Conservation (phyloP, 2,113 vertebrate genomes). For the Garra rufa region DNA sequence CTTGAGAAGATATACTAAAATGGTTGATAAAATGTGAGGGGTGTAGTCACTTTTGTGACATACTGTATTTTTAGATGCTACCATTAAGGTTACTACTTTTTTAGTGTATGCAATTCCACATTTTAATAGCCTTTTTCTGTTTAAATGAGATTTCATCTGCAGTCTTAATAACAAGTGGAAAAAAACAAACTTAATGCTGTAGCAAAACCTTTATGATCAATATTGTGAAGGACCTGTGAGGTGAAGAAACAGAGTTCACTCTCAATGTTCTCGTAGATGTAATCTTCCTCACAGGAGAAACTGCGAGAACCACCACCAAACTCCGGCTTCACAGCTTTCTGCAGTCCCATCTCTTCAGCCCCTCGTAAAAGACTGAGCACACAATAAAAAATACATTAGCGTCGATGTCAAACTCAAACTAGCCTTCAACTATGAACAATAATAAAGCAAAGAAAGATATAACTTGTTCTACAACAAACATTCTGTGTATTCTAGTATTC, state of each 20-base stretch:
- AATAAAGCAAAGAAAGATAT: background rate
- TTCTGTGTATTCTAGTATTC: background rate
- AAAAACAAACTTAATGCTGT: background rate
- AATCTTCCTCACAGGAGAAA: conserved; percentile 96
- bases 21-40: too few species aligned
- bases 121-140: background rate
- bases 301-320: conserved; percentile 88
- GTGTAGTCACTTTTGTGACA: too few species aligned
- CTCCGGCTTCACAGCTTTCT: conserved; percentile 89
- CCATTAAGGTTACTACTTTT: too few species aligned
- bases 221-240: conserved; percentile 83
- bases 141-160: background rate
- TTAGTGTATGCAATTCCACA: too few species aligned
- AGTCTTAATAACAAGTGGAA: background rate
- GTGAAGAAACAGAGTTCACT: conserved; percentile 95
- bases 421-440: background rate
- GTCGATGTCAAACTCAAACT: background rate
- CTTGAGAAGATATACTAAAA: too few species aligned
- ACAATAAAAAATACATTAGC: conserved; percentile 9
- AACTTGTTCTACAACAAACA: background rate
- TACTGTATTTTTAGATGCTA: too few species aligned
- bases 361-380: conserved; percentile 87
- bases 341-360: conserved; percentile 90
- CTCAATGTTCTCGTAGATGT: conserved; percentile 97
- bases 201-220: background rate